Evolutionary conservation across 2,888 invertebrate species (phyloP).

Genomic region (Plagodis pulveraria): DNA sequence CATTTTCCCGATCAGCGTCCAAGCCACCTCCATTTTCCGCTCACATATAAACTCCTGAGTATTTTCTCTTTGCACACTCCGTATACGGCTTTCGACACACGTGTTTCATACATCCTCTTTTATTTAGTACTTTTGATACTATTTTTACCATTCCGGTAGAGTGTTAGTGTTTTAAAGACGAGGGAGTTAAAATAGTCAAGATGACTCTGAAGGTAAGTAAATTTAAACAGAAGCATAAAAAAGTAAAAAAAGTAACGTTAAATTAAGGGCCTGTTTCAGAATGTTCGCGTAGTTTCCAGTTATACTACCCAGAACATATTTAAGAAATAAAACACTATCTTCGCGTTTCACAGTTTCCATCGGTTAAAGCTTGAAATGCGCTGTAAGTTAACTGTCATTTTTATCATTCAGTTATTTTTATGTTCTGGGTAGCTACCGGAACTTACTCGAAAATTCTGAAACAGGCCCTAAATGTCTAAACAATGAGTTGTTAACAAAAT

Average conservation of each 20-base stretch:
- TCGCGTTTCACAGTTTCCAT: too few relatives aligned
- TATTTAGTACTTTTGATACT: slow-evolving; percentile 14
- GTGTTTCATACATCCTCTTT: slow-evolving; percentile 37
- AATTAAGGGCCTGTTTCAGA: neutral
- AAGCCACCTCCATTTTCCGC: slow-evolving; percentile 10
- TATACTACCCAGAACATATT: too few relatives aligned
- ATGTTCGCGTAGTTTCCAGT: too few relatives aligned
- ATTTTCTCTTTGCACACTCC: slow-evolving; percentile 34
- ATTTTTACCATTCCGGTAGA: slow-evolving; percentile 25
- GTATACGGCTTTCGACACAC: slow-evolving; percentile 20
- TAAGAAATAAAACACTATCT: too few relatives aligned
- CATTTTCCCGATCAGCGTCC: slow-evolving; percentile 16
- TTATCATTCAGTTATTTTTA: too few relatives aligned
- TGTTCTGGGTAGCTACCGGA: too few relatives aligned
- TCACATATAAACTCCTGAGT: slow-evolving; percentile 31
- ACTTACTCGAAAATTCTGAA: too few relatives aligned
- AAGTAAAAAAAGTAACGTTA: neutral
- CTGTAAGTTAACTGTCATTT: too few relatives aligned
- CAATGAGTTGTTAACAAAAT: too few relatives aligned
- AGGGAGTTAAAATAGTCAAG: slow-evolving; percentile 45
- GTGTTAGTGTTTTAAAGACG: slow-evolving; percentile 44
- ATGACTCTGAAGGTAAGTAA: slow-evolving; percentile 71
- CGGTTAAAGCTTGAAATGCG: too few relatives aligned
- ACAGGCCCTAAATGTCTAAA: too few relatives aligned
- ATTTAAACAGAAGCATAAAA: neutral